Conservation (phyloP, 2,888 invertebrate species). For the Erebia palarica region DNA sequence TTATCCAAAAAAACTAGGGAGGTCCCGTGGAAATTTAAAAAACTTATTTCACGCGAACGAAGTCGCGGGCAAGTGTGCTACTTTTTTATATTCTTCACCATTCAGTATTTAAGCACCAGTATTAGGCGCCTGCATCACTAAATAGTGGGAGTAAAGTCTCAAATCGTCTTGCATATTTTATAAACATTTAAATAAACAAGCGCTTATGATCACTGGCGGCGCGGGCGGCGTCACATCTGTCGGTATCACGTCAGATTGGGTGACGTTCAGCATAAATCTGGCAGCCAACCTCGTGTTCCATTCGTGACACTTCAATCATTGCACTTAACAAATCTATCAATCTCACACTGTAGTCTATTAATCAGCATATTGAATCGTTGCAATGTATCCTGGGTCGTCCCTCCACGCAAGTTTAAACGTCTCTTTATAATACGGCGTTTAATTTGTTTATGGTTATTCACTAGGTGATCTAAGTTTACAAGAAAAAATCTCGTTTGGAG, state of each 20-base stretch:
- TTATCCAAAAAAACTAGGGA: too few species aligned
- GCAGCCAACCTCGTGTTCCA: conserved; percentile 50
- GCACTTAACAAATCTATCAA: conserved; percentile 68
- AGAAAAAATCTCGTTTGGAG: too few species aligned
- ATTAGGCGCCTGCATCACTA: too few species aligned
- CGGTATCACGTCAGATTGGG: conserved; percentile 26
- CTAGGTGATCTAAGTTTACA: too few species aligned
- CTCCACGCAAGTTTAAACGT: background rate
- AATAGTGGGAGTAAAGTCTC: conserved; percentile 4
- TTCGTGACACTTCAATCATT: conserved; percentile 72
- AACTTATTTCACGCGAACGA: too few species aligned
- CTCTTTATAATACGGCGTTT: too few species aligned
- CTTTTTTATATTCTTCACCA: too few species aligned
- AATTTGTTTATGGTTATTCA: background rate
- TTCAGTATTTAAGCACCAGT: too few species aligned
- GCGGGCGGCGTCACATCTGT: conserved; percentile 45
- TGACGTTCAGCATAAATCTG: conserved; percentile 60
- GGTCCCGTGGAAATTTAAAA: too few species aligned
- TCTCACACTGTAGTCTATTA: conserved; percentile 44
- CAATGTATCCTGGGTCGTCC: background rate
- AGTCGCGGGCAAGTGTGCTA: too few species aligned
- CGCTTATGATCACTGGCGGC: conserved; percentile 49
- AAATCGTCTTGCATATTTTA: conserved; percentile 32
- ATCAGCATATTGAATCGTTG: conserved; percentile 32
- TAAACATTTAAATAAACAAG: conserved; percentile 39